Conservation (phyloP, 2,113 vertebrate species). For the Callipepla californica region DNA sequence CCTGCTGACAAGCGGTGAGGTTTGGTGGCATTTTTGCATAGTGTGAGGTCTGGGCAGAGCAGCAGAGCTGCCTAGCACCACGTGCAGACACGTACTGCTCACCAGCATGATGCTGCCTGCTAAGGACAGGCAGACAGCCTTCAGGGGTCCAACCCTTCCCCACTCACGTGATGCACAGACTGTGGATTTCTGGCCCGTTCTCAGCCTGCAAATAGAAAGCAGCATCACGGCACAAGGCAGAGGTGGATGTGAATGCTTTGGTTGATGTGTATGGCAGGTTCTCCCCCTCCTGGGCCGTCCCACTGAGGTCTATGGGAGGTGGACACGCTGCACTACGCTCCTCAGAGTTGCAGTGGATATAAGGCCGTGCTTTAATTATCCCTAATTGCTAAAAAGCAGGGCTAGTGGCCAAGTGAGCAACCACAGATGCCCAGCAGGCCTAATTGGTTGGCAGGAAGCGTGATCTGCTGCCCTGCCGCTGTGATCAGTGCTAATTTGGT, state of each 20-base stretch:
- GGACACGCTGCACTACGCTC: rapidly evolving
- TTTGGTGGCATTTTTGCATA: neutral
- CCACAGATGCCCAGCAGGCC: neutral
- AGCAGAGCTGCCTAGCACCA: neutral
- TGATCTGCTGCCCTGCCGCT: neutral
- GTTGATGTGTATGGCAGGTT: neutral
- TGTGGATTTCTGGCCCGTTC: neutral
- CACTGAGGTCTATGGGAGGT: neutral
- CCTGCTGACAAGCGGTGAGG: rapidly evolving
- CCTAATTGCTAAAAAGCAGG: neutral
- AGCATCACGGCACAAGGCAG: neutral
- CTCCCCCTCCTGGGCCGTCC: neutral
- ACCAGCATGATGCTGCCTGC: too few relatives aligned
- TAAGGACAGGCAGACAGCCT: too few relatives aligned
- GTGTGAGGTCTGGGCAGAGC: neutral
- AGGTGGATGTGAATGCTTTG: neutral
- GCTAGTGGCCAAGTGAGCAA: neutral
- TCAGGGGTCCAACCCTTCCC: neutral
- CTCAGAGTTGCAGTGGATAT: neutral
- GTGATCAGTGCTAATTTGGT: neutral
- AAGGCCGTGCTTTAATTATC: neutral
- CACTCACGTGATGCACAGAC: too few relatives aligned
- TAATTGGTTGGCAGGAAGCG: neutral
- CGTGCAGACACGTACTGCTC: rapidly evolving
- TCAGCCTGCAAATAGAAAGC: neutral